These are phyloP conservation scores for Paramisgurnus dabryanus DNA, from an alignment of 2,113 vertebrate genomes.

Conservation along the genomic window DNA sequence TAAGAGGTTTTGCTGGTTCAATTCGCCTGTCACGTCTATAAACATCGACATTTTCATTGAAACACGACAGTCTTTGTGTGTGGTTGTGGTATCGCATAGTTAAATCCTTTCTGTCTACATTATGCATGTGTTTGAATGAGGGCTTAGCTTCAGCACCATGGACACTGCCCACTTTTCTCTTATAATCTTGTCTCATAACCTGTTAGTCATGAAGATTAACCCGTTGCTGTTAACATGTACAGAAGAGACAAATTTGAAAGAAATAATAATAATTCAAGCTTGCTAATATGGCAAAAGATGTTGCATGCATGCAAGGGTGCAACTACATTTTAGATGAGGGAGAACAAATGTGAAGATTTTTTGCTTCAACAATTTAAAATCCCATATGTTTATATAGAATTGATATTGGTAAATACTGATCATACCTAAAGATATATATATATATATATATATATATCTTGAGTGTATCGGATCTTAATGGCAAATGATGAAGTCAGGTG, in stretches of 20 bases:
- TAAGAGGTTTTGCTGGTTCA: no score
- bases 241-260: background rate
- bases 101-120: background rate
- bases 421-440: no score
- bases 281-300: no score
- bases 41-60: background rate
- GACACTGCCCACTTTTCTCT: constrained; percentile 68
- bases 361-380: no score
- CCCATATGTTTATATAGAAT: no score
- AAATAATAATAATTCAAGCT: no score
- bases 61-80: constrained; percentile 6
- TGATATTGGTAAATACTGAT: no score
- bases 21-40: background rate
- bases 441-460: background rate
- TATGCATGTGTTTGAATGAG: constrained; percentile 11
- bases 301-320: no score
- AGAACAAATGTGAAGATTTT: no score
- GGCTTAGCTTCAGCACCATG: constrained; percentile 84
- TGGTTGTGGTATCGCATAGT: background rate
- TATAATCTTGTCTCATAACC: constrained; percentile 3
- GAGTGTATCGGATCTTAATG: background rate
- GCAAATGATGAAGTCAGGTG: constrained; percentile 1
- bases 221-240: background rate
- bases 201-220: background rate
- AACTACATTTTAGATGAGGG: no score